phyloP scores from a whole-genome alignment of 2,888 invertebrate species.

The Nineta flava region DNA sequence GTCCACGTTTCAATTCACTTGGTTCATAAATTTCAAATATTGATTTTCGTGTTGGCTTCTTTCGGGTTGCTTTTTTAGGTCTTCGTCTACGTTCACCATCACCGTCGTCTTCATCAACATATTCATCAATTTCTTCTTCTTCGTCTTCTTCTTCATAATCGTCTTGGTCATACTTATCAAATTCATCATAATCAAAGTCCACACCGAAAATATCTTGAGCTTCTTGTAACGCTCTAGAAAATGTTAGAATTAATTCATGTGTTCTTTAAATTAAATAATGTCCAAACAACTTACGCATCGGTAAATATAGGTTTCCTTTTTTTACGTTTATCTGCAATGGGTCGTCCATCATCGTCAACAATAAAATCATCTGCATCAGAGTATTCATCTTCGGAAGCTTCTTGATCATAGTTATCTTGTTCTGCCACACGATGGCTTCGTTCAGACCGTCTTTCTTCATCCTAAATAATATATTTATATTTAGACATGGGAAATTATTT shows the following conservation, averaged over 20 bases:
- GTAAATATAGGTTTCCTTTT: constrained; percentile 68
- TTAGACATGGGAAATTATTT: constrained; percentile 4
- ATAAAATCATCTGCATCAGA: constrained; percentile 94
- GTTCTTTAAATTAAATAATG: not conserved
- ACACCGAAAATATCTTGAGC: constrained; percentile 99
- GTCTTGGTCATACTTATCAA: constrained; percentile 74
- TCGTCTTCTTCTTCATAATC: constrained; percentile 75
- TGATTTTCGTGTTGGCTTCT: constrained; percentile 66
- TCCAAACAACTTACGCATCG: constrained; percentile 56
- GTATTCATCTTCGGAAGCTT: constrained; percentile 60
- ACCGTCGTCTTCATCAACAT: constrained; percentile 57
- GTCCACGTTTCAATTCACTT: constrained; percentile 88
- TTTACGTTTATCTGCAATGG: constrained; percentile 66
- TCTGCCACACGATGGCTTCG: constrained; percentile 42
- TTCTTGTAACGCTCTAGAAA: constrained; percentile 69
- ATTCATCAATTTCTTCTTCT: constrained; percentile 64
- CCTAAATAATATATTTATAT: constrained; percentile 30
- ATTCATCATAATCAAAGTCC: constrained; percentile 92
- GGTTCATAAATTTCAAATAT: constrained; percentile 95
- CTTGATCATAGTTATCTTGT: constrained; percentile 56
- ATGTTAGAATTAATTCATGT: not conserved
- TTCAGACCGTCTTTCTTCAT: constrained; percentile 64
- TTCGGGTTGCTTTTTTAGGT: constrained; percentile 59
- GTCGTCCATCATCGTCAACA: constrained; percentile 87
- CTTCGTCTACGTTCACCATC: constrained; percentile 29